phyloP scores from a whole-genome alignment of 2,797 vertebrate species.

The Ptychobarbus kaznakovi region DNA sequence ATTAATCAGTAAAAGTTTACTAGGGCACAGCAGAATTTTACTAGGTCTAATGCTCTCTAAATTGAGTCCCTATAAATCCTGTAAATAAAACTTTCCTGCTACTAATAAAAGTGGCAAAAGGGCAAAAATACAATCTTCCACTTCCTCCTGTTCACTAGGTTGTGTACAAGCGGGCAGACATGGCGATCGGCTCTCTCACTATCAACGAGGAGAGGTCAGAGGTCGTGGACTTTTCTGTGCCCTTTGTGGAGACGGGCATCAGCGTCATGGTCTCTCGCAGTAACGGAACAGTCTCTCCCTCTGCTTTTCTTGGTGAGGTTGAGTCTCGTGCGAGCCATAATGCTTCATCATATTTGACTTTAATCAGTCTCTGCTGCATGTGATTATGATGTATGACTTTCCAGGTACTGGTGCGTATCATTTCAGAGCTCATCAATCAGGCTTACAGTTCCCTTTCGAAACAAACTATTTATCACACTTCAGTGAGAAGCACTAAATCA shows the following conservation, averaged over 20 bases:
- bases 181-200: slow-evolving; percentile 93
- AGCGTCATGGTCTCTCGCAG: slow-evolving; percentile 95
- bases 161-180: slow-evolving; percentile 91
- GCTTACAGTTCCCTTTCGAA: slow-evolving; percentile 53
- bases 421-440: slow-evolving; percentile 54
- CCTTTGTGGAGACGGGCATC: slow-evolving; percentile 93
- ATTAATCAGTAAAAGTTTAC: slow-evolving; percentile 13
- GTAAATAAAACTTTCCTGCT: slow-evolving; percentile 8
- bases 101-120: slow-evolving; percentile 15
- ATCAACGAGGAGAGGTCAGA: slow-evolving; percentile 94
- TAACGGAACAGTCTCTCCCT: slow-evolving; percentile 93
- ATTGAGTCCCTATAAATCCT: slow-evolving; percentile 5
- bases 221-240: slow-evolving; percentile 93
- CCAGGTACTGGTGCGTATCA: slow-evolving; percentile 36
- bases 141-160: slow-evolving; percentile 75
- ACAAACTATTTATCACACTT: slow-evolving; percentile 52
- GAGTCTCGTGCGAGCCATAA: slow-evolving; percentile 24
- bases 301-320: slow-evolving; percentile 90
- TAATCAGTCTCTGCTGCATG: slow-evolving; percentile 40
- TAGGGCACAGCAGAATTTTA: slow-evolving; percentile 8
- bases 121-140: slow-evolving; percentile 14
- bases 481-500: slow-evolving; percentile 35
- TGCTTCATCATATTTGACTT: slow-evolving; percentile 30
- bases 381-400: slow-evolving; percentile 52
- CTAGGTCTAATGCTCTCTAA: neutral